A percentile compares a stretch with the other conserved stretches of the same genome.
phyloP scores from a whole-genome alignment of 2,113 vertebrate species.

The Litocranius walleri region DNA sequence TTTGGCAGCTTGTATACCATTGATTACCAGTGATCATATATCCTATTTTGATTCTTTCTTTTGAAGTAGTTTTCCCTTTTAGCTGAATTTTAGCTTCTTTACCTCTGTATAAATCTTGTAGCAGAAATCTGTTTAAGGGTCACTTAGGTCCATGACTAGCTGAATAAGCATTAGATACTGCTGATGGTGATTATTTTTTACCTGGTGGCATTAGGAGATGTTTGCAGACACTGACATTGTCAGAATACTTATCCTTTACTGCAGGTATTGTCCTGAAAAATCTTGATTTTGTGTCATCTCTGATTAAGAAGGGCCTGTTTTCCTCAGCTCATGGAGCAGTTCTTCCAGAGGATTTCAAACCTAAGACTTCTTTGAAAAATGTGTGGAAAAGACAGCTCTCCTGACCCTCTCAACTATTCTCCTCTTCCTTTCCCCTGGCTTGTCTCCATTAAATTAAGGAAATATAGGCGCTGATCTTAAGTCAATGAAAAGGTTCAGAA shows the following conservation, averaged over 20 bases:
- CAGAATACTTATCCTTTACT: slow-evolving; percentile 77
- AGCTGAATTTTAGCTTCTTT: neutral
- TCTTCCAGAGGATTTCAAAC: slow-evolving; percentile 50
- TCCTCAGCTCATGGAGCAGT: slow-evolving; percentile 39
- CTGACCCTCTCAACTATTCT: neutral
- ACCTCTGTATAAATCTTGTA: slow-evolving; percentile 49
- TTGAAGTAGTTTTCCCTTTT: neutral
- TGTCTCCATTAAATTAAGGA: slow-evolving; percentile 21
- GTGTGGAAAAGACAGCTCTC: neutral
- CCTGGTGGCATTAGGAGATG: slow-evolving; percentile 76
- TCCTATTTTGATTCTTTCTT: neutral
- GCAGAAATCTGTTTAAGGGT: slow-evolving; percentile 36
- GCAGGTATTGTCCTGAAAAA: slow-evolving; percentile 76
- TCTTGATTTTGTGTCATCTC: slow-evolving; percentile 83
- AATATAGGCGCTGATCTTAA: neutral
- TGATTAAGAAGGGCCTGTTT: slow-evolving; percentile 72
- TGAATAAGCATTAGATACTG: slow-evolving; percentile 66
- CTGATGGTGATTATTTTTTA: slow-evolving; percentile 75
- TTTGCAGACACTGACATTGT: slow-evolving; percentile 82
- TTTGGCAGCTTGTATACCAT: neutral
- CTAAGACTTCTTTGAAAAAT: slow-evolving; percentile 58
- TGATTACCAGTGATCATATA: neutral
- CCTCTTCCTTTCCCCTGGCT: neutral
- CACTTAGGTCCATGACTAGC: slow-evolving; percentile 40
- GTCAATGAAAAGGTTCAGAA: neutral